A percentile compares a stretch with the other conserved stretches of the same genome.
phyloP scores from a whole-genome alignment of 1,140 invertebrate species.

The Batillaria attramentaria region DNA sequence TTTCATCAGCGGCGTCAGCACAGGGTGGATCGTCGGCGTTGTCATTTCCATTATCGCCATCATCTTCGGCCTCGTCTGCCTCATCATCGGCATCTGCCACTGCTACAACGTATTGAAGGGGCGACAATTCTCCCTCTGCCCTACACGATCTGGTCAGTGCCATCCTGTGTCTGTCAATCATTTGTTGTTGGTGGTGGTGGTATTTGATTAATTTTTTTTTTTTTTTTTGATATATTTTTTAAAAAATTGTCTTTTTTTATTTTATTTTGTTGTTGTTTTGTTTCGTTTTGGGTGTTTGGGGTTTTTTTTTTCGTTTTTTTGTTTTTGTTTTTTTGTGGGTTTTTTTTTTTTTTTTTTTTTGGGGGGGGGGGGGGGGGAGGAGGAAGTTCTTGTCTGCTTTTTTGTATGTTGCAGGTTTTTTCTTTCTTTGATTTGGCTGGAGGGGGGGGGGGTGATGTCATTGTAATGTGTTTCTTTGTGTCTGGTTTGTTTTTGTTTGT shows the following conservation, averaged over 20 bases:
- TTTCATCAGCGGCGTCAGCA: background rate
- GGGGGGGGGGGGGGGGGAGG: too few relatives aligned
- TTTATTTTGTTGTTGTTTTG: too few relatives aligned
- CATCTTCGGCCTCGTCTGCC: background rate
- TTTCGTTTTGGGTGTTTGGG: background rate
- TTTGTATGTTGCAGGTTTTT: background rate
- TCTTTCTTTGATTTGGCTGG: background rate
- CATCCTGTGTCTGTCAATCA: background rate
- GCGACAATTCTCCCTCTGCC: background rate
- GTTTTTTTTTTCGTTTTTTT: background rate
- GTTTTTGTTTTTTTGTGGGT: background rate
- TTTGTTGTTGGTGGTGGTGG: background rate
- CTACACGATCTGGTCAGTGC: background rate
- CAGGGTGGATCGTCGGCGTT: background rate
- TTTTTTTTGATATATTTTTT: background rate
- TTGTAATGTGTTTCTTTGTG: too few relatives aligned
- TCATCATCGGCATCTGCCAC: too few relatives aligned
- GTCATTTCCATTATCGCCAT: background rate
- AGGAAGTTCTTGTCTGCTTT: background rate
- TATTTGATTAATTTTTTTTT: background rate
- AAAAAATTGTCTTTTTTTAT: background rate
- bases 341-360: too few relatives aligned
- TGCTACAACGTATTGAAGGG: too few relatives aligned
- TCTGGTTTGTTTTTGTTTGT: too few relatives aligned
- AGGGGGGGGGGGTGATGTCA: too few relatives aligned